These are phyloP conservation scores for Eumerus sabulonum DNA, from an alignment of 2,888 invertebrate genomes.

Conservation along the genomic window DNA sequence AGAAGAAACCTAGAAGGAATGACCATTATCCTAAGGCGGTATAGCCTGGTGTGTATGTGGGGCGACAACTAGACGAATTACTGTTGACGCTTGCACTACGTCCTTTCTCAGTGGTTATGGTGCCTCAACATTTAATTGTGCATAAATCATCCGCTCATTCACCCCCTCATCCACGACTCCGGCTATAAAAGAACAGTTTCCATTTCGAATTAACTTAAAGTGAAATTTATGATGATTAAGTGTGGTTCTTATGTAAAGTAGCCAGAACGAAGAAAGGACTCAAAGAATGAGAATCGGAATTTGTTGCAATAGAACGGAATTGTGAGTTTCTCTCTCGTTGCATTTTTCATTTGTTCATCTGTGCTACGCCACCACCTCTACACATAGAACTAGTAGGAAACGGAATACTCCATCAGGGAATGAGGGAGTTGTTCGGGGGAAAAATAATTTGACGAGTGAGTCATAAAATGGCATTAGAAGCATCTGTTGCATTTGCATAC, in stretches of 20 bases:
- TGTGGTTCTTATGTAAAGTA: constrained; percentile 43
- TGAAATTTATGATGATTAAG: constrained; percentile 59
- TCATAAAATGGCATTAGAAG: constrained; percentile 40
- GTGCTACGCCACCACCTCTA: no score
- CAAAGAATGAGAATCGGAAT: constrained; percentile 17
- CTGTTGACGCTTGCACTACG: constrained; percentile 17
- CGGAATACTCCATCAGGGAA: no score
- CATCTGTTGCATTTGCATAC: constrained; percentile 54
- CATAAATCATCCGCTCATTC: constrained; percentile 38
- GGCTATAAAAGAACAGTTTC: constrained; percentile 31
- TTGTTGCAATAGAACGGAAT: constrained; percentile 22
- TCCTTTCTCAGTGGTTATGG: no score
- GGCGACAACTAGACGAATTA: not conserved
- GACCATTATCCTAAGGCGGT: constrained; percentile 13
- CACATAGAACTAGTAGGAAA: no score
- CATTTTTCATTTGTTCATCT: constrained; percentile 20
- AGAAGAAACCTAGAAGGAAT: constrained; percentile 22
- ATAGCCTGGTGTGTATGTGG: no score
- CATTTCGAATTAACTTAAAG: constrained; percentile 54
- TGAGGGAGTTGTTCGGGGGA: not conserved
- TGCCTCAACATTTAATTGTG: constrained; percentile 42
- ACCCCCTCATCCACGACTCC: not conserved
- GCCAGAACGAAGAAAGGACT: not conserved
- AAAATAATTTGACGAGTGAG: constrained; percentile 43
- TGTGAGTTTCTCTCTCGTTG: constrained; percentile 3